phyloP scores from a whole-genome alignment of 2,888 invertebrate species.

The Antheraea yamamai region DNA sequence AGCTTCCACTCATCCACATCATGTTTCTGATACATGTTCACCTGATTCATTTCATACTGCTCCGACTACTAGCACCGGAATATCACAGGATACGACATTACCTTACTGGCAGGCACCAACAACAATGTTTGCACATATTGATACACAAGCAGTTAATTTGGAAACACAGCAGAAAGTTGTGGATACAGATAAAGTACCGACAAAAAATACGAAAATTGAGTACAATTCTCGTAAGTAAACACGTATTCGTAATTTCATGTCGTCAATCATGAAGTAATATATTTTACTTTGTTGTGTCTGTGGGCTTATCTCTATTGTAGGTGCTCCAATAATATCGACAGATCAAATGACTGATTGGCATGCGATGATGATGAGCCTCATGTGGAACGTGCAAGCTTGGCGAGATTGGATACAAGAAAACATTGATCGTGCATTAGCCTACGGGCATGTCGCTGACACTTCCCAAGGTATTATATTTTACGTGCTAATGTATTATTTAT shows the following conservation, averaged over 20 bases:
- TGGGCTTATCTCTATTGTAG: conserved; percentile 32
- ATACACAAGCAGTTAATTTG: conserved; percentile 21
- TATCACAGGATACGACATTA: conserved; percentile 9
- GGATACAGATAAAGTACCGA: conserved; percentile 19
- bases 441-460: conserved; percentile 32
- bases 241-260: background rate
- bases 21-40: background rate
- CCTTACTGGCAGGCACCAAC: conserved; percentile 39
- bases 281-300: background rate
- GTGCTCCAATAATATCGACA: conserved; percentile 57
- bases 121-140: conserved; percentile 38
- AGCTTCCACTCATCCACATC: background rate
- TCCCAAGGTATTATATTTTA: conserved; percentile 35
- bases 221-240: conserved; percentile 49
- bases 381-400: conserved; percentile 75
- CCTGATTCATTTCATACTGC: conserved; percentile 34
- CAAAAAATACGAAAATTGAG: conserved; percentile 32
- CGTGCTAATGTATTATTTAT: background rate
- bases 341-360: conserved; percentile 72
- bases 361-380: conserved; percentile 68
- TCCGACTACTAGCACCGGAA: conserved; percentile 27
- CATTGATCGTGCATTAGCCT: conserved; percentile 52
- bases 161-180: conserved; percentile 6
- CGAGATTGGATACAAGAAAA: conserved; percentile 70
- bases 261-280: background rate